phyloP scores from a whole-genome alignment of 2,888 invertebrate species.

The Cantharis flavilabris region DNA sequence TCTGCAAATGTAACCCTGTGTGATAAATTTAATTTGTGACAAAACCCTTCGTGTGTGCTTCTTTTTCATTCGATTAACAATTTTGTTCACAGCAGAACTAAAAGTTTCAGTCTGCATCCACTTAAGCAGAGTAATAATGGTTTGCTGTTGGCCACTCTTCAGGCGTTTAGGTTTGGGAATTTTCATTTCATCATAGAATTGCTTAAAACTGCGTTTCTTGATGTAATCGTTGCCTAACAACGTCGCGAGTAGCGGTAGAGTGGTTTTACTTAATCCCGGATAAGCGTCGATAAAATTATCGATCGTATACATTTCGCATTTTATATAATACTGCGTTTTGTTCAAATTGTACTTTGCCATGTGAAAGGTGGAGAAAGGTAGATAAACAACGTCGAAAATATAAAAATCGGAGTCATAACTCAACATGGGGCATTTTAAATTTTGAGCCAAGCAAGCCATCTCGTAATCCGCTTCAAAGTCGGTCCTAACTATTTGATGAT shows the following conservation, averaged over 20 bases:
- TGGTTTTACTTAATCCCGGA: conserved; percentile 66
- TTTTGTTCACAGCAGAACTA: conserved; percentile 70
- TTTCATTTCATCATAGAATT: conserved; percentile 71
- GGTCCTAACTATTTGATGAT: conserved; percentile 71
- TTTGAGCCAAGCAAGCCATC: conserved; percentile 79
- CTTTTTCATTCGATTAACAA: conserved; percentile 66
- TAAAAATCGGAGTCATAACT: conserved; percentile 96
- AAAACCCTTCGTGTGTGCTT: conserved; percentile 60
- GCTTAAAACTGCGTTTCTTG: conserved; percentile 65
- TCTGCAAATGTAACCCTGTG: conserved; percentile 66
- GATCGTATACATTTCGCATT: conserved; percentile 75
- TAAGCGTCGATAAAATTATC: conserved; percentile 70
- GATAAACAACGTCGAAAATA: conserved; percentile 81
- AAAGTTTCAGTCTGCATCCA: conserved; percentile 77
- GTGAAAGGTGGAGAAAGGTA: conserved; percentile 74
- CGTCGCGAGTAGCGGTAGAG: conserved; percentile 80
- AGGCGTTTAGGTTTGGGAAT: conserved; percentile 59
- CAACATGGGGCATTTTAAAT: conserved; percentile 81
- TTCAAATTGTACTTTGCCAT: conserved; percentile 48
- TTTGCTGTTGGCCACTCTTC: conserved; percentile 67
- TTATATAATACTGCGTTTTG: conserved; percentile 31
- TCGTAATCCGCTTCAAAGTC: conserved; percentile 90
- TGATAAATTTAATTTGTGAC: conserved; percentile 64
- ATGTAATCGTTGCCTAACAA: conserved; percentile 91
- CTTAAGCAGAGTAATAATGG: conserved; percentile 71